phyloP scores from a whole-genome alignment of 2,797 vertebrate species.

The Neoniphon sammara region DNA sequence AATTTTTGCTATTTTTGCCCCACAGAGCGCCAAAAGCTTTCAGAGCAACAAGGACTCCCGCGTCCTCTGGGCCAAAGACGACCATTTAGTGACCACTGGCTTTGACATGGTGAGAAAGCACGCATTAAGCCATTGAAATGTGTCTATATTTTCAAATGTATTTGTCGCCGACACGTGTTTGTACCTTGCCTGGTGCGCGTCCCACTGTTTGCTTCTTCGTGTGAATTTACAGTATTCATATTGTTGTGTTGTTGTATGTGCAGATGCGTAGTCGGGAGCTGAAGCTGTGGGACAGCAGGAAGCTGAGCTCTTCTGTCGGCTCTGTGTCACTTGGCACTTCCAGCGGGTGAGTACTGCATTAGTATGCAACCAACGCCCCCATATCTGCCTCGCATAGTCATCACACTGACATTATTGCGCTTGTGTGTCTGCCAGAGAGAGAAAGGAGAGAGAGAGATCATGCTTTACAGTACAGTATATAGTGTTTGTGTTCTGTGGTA shows the following conservation, averaged over 20 bases:
- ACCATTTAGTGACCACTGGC: slow-evolving; percentile 88
- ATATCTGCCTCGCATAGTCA: slow-evolving; percentile 1
- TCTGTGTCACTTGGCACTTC: slow-evolving; percentile 86
- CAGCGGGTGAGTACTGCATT: slow-evolving; percentile 85
- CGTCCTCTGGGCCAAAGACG: slow-evolving; percentile 88
- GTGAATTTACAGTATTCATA: background rate
- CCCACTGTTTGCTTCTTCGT: accelerated
- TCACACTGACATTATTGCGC: slow-evolving; percentile 9
- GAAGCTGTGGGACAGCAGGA: slow-evolving; percentile 92
- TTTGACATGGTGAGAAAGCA: slow-evolving; percentile 89
- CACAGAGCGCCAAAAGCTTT: slow-evolving; percentile 85
- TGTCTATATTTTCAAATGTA: background rate
- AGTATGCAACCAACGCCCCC: background rate
- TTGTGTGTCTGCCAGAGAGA: slow-evolving; percentile 22
- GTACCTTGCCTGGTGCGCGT: background rate
- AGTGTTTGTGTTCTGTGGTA: slow-evolving; percentile 32
- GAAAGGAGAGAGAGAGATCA: background rate
- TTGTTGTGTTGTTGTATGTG: slow-evolving; percentile 23
- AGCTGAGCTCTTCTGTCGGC: slow-evolving; percentile 80
- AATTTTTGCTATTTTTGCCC: slow-evolving; percentile 40
- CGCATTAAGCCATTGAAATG: background rate
- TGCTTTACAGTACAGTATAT: slow-evolving; percentile 22
- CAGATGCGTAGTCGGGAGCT: slow-evolving; percentile 91
- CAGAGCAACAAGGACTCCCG: slow-evolving; percentile 90
- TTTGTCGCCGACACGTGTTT: background rate